Conservation (phyloP, 2,113 vertebrate species). For the Polypterus senegalus region DNA sequence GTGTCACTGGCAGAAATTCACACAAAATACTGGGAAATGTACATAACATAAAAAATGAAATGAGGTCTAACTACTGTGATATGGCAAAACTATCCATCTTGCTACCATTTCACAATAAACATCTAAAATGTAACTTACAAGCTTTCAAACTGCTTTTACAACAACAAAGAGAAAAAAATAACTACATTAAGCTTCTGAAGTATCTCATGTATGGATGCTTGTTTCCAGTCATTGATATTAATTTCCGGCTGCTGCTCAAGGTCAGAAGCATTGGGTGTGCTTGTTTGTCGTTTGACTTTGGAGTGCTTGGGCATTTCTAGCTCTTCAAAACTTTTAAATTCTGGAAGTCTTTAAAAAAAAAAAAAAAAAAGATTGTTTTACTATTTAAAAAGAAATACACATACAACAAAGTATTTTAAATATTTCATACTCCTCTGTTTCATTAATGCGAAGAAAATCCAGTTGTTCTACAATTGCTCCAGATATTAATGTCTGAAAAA, state of each 20-base stretch:
- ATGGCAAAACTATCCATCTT: too few species aligned
- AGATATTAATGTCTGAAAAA: conserved; percentile 81
- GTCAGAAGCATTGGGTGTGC: conserved; percentile 67
- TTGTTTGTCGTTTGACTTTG: conserved; percentile 87
- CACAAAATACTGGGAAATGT: too few species aligned
- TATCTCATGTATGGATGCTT: conserved; percentile 65
- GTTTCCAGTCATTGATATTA: conserved; percentile 63
- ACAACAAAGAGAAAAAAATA: too few species aligned
- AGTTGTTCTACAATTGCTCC: conserved; percentile 90
- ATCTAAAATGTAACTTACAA: too few species aligned
- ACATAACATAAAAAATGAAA: too few species aligned
- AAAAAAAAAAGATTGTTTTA: not conserved
- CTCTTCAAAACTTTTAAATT: conserved; percentile 92
- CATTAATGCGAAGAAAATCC: conserved; percentile 86
- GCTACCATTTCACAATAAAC: too few species aligned
- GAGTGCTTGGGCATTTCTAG: conserved; percentile 88
- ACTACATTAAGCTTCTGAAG: conserved; percentile 77
- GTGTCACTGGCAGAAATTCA: too few species aligned
- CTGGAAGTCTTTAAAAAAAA: conserved; percentile 55
- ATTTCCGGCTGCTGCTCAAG: conserved; percentile 75
- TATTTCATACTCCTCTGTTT: conserved; percentile 73
- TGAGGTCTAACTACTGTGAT: too few species aligned
- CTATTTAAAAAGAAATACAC: not conserved
- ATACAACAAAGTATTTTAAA: conserved; percentile 4
- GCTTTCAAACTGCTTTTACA: too few species aligned